Base-by-base conservation (phyloP, 53 echinoderm and acorn worm species). In the Patiria pectinifera region DNA sequence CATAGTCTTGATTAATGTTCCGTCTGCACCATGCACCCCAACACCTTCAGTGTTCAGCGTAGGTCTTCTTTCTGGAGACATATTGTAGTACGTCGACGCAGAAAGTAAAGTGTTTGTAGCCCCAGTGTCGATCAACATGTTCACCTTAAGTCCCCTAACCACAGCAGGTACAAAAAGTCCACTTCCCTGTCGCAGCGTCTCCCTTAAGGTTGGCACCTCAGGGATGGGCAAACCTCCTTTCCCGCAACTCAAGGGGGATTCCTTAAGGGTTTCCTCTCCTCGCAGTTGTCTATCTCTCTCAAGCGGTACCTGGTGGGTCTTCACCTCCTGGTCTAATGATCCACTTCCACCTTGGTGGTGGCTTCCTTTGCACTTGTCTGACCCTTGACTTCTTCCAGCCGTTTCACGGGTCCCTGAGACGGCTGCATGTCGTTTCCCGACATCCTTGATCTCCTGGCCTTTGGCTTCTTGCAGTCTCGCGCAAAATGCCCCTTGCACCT, bases 111-210 rank as follows among this genome's bases (percentile, higher is more conserved):
- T 95, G 44, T 59, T 91, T 62, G 95, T 93, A 9, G 87, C 92
- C 12, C 95, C 95, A 14, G 95, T 95, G 62, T 95, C 95, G 12
- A 95, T n/a, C 43, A 92, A 66, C 71, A 92, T 84, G 12, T 62
- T 78, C 10, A 71, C 80, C 15, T 89, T 48, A 45, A 76, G 79
- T 69, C 83, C 87, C 18, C 80, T 24, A 5, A 95, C 22, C 35
- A 10, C 26, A 4, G 91, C 95, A 21, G 76, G 84, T 5, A 95
- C 86, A 72, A 80, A 95, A 11, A 87, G 70, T 47, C 87, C 87
- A 83, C 62, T 35, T 35, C 35, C 35, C 35, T 35, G 7, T 3
- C 82, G 10, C n/a, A 13, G 48, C 11, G 12, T 48, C 48, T 82
- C 19, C 18, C 82, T 82, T 53, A 49, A 53, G 53, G 82, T 1